These are phyloP conservation scores for Orchesella flavescens DNA, from an alignment of 2,888 invertebrate genomes.

Conservation along the genomic window DNA sequence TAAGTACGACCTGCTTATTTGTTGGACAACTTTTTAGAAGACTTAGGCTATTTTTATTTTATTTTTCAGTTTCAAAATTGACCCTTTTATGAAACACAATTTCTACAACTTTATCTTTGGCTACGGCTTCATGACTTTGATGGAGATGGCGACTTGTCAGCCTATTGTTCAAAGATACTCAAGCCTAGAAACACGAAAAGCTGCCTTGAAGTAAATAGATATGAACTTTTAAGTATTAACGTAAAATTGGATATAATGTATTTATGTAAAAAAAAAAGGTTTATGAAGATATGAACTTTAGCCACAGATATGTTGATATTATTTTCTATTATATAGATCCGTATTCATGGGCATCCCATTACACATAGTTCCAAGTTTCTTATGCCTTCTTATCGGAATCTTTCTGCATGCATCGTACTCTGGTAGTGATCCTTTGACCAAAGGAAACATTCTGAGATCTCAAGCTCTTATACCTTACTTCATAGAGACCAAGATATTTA, in stretches of 20 bases:
- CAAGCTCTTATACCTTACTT: constrained; percentile 62
- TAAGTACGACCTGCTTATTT: neutral
- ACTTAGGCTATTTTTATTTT: neutral
- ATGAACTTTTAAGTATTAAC: too few relatives aligned
- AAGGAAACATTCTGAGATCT: constrained; percentile 16
- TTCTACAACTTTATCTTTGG: constrained; percentile 66
- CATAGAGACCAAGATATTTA: constrained; percentile 43
- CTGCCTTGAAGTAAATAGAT: constrained; percentile 59
- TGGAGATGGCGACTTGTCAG: constrained; percentile 58
- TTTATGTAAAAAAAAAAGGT: too few relatives aligned
- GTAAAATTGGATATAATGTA: too few relatives aligned
- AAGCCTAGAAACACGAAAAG: constrained; percentile 49
- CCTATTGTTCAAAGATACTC: constrained; percentile 65
- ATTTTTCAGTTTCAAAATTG: constrained; percentile 56
- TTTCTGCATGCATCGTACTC: constrained; percentile 57
- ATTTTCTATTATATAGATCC: too few relatives aligned
- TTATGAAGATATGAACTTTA: too few relatives aligned
- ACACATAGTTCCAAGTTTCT: constrained; percentile 41
- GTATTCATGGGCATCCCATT: constrained; percentile 61
- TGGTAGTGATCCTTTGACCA: constrained; percentile 57
- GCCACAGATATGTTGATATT: too few relatives aligned
- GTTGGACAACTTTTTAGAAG: neutral
- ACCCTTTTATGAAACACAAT: constrained; percentile 64
- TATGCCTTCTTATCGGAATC: constrained; percentile 62
- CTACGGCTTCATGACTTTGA: constrained; percentile 50